Evolutionary conservation across 2,113 vertebrate species (phyloP), one percentile per base, ranked within the genome.

Genomic region (Columba janthina): DNA sequence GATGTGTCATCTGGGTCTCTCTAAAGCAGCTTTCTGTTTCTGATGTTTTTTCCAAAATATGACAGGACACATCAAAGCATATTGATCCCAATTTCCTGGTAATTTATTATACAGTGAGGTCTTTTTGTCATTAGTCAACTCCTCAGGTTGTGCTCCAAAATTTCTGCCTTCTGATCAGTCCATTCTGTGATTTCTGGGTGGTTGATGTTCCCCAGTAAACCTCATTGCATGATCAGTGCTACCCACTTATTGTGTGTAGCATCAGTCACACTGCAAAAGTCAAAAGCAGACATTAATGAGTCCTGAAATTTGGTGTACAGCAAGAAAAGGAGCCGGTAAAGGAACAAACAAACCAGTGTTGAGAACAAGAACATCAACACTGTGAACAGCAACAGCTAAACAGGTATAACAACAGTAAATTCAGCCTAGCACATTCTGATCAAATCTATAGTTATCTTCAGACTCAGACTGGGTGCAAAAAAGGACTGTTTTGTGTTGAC

Each of bases 71-170:
- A 44, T 62, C 28, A 69, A 16, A 89, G 2, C 20, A 72, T 57
- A 36, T 31, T 17, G 16, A 31, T 24, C 44, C 11, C 5, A 2
- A 3, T 79, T 76, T 88, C 53, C 34, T 85, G 14, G 4, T 11
- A 72, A 32, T 48, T 72, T 79, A 17, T 74, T 79, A 28, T 72
- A 25, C 11, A 25, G 12, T 12, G 19, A 11, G 9, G 7, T 32
- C 10, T 72, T 81, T 74, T 69, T 31, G 10, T 4, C 36, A 20
- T 15, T 18, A 54, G 25, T 54, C 9, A 60, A 8, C 31, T 90
- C 42, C 24, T 64, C 0, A 0, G 13, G 8, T 2, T 1, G 8
- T 42, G 6, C 14, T 77, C 20, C 0, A 12, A 80, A 86, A 84
- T 40, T 5, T 25, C 19, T 66, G 8, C 48, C 21, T 77, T 73